Percentiles rank a stretch among this genome's conserved stretches.
These are phyloP conservation scores for Ictalurus punctatus DNA, from an alignment of 2,113 vertebrate genomes.

Conservation along the genomic window DNA sequence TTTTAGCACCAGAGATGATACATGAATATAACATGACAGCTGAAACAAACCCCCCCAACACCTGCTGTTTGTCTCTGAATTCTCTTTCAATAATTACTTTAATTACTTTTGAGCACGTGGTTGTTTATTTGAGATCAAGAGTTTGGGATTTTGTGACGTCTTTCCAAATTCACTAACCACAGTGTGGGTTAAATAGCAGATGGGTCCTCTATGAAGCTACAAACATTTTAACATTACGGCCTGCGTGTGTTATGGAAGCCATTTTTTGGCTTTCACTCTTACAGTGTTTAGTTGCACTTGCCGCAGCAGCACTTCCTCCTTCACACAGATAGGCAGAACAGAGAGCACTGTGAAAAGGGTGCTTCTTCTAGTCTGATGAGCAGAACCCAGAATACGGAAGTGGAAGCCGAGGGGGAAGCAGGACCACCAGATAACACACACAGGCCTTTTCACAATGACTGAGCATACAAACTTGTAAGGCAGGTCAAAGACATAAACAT, in stretches of 20 bases:
- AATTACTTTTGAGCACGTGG: not conserved
- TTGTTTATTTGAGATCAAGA: not conserved
- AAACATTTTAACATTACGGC: not conserved
- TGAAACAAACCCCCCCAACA: slow-evolving; percentile 18
- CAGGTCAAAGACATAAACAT: slow-evolving; percentile 40
- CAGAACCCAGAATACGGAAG: slow-evolving; percentile 72
- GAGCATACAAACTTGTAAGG: not conserved
- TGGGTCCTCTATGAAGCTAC: not conserved
- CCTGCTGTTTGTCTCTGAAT: slow-evolving; percentile 10
- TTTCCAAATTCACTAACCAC: not conserved
- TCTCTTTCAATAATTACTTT: not conserved
- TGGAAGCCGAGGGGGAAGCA: slow-evolving; percentile 73
- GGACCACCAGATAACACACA: slow-evolving; percentile 68
- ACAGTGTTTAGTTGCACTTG: slow-evolving; percentile 14
- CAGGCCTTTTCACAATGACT: slow-evolving; percentile 51
- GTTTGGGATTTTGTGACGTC: not conserved
- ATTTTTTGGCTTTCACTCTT: not conserved
- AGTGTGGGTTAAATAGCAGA: not conserved
- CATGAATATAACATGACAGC: slow-evolving; percentile 25
- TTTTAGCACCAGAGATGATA: not conserved
- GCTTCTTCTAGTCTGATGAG: slow-evolving; percentile 47
- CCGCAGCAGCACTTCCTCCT: slow-evolving; percentile 44
- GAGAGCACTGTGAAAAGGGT: slow-evolving; percentile 25
- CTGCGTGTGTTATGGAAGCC: not conserved
- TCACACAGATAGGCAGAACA: slow-evolving; percentile 28